Conservation (phyloP, 2,797 vertebrate species). For the Cossypha dichroa region DNA sequence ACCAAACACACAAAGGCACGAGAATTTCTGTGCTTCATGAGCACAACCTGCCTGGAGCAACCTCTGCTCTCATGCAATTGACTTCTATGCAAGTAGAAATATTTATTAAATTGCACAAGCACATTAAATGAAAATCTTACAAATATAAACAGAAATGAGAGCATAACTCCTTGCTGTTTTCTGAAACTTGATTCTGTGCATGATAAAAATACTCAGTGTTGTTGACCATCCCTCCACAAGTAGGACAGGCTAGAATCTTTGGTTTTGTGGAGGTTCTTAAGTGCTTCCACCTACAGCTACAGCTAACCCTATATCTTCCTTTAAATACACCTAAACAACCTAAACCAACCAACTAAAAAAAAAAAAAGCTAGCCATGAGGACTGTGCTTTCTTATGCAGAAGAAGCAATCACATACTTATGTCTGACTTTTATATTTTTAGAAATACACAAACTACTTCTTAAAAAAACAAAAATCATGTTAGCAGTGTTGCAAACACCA, state of each 20-base stretch:
- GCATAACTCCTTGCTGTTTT: constrained; percentile 58
- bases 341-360: neutral
- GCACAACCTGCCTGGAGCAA: neutral
- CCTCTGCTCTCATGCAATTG: neutral
- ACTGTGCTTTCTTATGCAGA: neutral
- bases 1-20: neutral
- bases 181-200: constrained; percentile 77
- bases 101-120: neutral
- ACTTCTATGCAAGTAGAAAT: neutral
- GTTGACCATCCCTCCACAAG: constrained; percentile 82
- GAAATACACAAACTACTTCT: neutral
- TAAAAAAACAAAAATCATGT: neutral
- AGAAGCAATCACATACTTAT: neutral
- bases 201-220: constrained; percentile 82
- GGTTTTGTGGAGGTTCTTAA: constrained; percentile 78
- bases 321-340: constrained; percentile 45
- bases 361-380: neutral
- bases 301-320: constrained; percentile 73
- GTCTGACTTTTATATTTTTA: neutral
- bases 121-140: neutral
- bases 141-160: neutral
- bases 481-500: neutral
- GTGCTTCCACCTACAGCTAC: constrained; percentile 60
- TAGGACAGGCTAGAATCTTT: constrained; percentile 77
- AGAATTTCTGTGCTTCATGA: neutral